Evolutionary conservation across 1,140 invertebrate species (phyloP).

Genomic region (Aphaenogaster rudis): DNA sequence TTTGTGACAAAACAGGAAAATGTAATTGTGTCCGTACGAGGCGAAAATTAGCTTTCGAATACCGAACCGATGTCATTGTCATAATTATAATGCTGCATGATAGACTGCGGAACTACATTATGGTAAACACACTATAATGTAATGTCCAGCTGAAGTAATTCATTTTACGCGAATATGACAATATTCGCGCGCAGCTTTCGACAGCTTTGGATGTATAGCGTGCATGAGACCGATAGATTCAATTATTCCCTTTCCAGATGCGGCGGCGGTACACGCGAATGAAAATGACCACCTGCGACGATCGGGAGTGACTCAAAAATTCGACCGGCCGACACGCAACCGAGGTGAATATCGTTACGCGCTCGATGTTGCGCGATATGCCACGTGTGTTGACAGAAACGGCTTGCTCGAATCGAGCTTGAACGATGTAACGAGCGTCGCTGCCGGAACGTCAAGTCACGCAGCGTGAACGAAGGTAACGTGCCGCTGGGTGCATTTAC

Average conservation of each 20-base stretch:
- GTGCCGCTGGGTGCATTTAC: conserved; percentile 37
- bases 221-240: conserved; percentile 31
- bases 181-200: conserved; percentile 3
- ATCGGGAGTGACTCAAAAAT: conserved; percentile 30
- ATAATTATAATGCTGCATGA: conserved; percentile 22
- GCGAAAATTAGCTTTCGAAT: background rate
- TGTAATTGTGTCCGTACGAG: background rate
- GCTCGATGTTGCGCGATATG: conserved; percentile 17
- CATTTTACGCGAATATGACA: background rate
- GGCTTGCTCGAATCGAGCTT: conserved; percentile 43
- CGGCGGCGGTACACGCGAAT: conserved; percentile 9
- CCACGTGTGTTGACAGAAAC: conserved; percentile 43
- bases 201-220: background rate
- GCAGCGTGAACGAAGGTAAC: conserved; percentile 36
- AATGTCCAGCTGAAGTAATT: conserved; percentile 12
- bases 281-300: conserved; percentile 26
- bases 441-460: conserved; percentile 44
- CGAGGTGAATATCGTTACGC: conserved; percentile 33
- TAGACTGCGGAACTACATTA: conserved; percentile 7
- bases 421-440: conserved; percentile 49
- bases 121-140: background rate
- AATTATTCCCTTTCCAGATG: conserved; percentile 35
- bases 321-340: conserved; percentile 52
- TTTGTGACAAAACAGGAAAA: background rate
- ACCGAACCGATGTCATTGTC: conserved; percentile 2